Evolutionary conservation across 2,113 vertebrate genomes (phyloP).

Genomic region (Prochilodus magdalenae): DNA sequence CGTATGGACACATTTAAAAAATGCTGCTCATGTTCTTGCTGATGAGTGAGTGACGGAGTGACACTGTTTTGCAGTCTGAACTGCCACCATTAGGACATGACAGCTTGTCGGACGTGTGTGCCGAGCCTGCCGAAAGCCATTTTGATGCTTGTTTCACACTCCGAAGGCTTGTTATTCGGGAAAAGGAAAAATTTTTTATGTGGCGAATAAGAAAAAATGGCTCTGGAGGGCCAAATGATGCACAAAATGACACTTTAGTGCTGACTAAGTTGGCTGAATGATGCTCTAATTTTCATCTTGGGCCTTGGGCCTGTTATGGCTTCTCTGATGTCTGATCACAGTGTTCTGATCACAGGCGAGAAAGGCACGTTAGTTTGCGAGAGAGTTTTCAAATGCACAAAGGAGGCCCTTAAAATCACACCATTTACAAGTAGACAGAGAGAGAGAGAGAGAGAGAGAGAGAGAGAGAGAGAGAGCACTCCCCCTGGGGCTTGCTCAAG

Average conservation of each 20-base stretch:
- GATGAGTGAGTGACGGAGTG: slow-evolving; percentile 25
- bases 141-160: background rate
- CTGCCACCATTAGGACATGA: slow-evolving; percentile 8
- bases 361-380: background rate
- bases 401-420: background rate
- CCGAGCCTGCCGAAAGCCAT: background rate
- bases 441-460: background rate
- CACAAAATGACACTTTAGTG: background rate
- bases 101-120: slow-evolving; percentile 23
- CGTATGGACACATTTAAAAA: background rate
- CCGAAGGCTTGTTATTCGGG: background rate
- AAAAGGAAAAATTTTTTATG: background rate
- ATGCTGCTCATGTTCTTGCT: background rate
- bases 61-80: slow-evolving; percentile 20
- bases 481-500: background rate
- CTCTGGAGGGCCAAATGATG: background rate
- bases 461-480: background rate
- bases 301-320: too few species aligned
- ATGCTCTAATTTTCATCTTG: background rate
- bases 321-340: slow-evolving; percentile 10
- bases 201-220: background rate
- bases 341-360: slow-evolving; percentile 5
- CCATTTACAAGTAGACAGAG: background rate
- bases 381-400: background rate
- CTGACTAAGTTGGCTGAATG: background rate